Conservation (phyloP, 2,888 invertebrate species). For the Tetheella fluctuosa region DNA sequence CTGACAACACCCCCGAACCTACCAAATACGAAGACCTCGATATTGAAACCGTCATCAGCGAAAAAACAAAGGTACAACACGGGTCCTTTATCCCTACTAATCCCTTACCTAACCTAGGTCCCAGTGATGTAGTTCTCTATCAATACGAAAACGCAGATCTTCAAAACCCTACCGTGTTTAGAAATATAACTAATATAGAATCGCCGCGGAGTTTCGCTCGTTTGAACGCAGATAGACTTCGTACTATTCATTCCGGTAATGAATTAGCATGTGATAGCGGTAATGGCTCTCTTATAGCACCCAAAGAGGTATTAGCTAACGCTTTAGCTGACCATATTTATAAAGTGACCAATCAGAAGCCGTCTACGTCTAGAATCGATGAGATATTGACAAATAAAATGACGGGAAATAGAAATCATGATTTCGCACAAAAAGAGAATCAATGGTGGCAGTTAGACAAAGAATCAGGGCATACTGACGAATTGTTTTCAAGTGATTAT, state of each 20-base stretch:
- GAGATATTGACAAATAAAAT: constrained; percentile 79
- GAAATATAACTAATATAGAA: constrained; percentile 70
- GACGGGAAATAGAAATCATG: constrained; percentile 42
- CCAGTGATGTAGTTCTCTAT: constrained; percentile 32
- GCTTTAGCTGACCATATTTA: constrained; percentile 79
- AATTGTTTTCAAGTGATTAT: constrained; percentile 66
- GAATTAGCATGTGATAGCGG: constrained; percentile 62
- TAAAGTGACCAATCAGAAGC: constrained; percentile 82
- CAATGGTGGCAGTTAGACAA: constrained; percentile 72
- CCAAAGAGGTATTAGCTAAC: constrained; percentile 75
- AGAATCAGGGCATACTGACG: constrained; percentile 60
- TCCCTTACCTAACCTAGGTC: constrained; percentile 64
- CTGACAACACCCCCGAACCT: constrained; percentile 72
- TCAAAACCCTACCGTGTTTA: constrained; percentile 52
- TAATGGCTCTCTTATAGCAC: constrained; percentile 60
- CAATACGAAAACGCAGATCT: constrained; percentile 25
- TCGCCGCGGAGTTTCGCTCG: constrained; percentile 71
- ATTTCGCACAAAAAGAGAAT: constrained; percentile 62
- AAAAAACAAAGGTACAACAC: constrained; percentile 83
- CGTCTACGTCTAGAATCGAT: constrained; percentile 75
- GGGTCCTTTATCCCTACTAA: constrained; percentile 76
- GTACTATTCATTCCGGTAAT: constrained; percentile 65
- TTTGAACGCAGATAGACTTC: constrained; percentile 73
- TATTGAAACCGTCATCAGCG: constrained; percentile 68
- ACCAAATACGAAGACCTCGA: constrained; percentile 67